These are phyloP conservation scores for Sebastiscus albofasciatus DNA, from an alignment of 2,797 vertebrate species.

Conservation along the genomic window DNA sequence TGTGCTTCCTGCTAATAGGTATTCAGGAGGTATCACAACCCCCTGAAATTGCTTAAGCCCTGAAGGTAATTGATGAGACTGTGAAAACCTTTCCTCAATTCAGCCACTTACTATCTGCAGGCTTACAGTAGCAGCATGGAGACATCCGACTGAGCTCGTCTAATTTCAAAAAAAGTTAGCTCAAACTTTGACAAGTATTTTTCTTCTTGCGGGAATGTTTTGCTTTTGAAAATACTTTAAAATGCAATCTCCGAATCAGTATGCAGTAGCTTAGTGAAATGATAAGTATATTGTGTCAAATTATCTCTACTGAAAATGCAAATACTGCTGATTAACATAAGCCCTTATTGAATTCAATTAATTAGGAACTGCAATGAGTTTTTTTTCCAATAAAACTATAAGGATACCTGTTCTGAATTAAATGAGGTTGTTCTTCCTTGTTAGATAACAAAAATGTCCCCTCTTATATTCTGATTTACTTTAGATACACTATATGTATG, in stretches of 20 bases:
- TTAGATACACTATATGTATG: not conserved
- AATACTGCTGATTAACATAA: conserved; percentile 21
- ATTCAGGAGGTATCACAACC: conserved; percentile 20
- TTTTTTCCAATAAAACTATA: conserved; percentile 29
- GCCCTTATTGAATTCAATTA: conserved; percentile 19
- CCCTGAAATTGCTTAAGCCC: conserved; percentile 28
- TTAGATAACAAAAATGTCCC: not conserved
- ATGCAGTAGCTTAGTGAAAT: not conserved
- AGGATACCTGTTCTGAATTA: conserved; percentile 33
- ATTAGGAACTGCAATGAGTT: conserved; percentile 53
- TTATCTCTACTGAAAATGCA: conserved; percentile 23
- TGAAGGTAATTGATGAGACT: conserved; percentile 29
- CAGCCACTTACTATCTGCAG: not conserved
- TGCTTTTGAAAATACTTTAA: conserved; percentile 1
- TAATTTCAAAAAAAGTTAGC: conserved; percentile 10
- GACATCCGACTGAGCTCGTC: not conserved
- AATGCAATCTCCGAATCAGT: conserved; percentile 1
- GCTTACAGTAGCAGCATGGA: not conserved
- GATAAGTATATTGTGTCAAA: not conserved
- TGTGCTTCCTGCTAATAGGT: conserved; percentile 18
- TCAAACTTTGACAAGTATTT: not conserved
- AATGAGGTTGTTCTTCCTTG: conserved; percentile 18
- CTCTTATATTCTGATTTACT: conserved; percentile 13
- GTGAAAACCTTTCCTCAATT: conserved; percentile 22
- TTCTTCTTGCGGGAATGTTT: not conserved